Conservation (phyloP, 2,797 vertebrate species). For the Sebastes hubbsi region DNA sequence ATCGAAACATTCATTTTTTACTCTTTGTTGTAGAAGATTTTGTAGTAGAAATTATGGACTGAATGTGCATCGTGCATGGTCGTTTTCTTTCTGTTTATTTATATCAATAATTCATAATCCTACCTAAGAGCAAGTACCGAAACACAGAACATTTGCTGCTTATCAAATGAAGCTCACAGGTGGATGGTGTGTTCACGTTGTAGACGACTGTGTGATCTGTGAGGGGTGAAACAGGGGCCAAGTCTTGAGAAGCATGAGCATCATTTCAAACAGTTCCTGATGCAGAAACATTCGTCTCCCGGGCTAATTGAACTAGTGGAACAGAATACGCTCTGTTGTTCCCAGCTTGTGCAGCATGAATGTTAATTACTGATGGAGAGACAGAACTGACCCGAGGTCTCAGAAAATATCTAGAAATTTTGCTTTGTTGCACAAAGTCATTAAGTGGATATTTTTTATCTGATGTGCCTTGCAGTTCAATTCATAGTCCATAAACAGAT, state of each 20-base stretch:
- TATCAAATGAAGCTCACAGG: not conserved
- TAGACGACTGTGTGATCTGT: not conserved
- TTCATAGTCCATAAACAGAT: not conserved
- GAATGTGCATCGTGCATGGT: not conserved
- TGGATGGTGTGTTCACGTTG: not conserved
- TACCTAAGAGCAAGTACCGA: not conserved
- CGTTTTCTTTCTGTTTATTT: not conserved
- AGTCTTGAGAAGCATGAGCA: not conserved
- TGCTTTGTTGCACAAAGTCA: not conserved
- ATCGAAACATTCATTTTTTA: not conserved
- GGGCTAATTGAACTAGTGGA: not conserved
- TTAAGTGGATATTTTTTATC: not conserved
- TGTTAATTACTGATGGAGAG: slow-evolving; percentile 17
- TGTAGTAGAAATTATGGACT: not conserved
- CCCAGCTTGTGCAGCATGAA: slow-evolving; percentile 7
- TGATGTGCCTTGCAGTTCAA: not conserved
- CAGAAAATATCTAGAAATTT: not conserved
- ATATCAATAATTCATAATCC: not conserved
- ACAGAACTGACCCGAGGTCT: not conserved
- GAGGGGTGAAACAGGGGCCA: slow-evolving; percentile 3
- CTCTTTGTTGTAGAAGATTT: not conserved
- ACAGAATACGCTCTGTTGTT: not conserved
- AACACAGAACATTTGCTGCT: not conserved
- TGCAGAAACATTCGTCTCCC: slow-evolving; percentile 11
- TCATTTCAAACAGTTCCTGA: not conserved